A percentile compares a stretch with the other conserved stretches of the same genome.
Evolutionary conservation across 2,797 vertebrate species (phyloP).

Genomic region (Microctenopoma lineatum): DNA sequence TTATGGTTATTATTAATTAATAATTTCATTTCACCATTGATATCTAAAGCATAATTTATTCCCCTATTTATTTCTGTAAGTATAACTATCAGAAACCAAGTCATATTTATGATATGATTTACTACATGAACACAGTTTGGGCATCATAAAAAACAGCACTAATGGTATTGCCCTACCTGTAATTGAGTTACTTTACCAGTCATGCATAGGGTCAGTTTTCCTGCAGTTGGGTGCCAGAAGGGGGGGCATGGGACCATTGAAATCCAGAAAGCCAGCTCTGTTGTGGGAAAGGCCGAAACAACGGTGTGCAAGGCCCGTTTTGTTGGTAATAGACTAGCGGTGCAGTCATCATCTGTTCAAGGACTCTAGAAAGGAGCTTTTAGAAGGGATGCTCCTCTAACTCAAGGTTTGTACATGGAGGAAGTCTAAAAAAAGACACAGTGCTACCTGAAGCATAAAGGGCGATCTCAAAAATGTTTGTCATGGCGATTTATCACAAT

Average conservation of each 20-base stretch:
- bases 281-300: conserved; percentile 62
- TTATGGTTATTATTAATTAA: too few species aligned
- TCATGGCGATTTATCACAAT: neutral
- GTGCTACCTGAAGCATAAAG: conserved; percentile 38
- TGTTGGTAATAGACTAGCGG: conserved; percentile 65
- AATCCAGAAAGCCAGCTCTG: conserved; percentile 50
- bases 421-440: conserved; percentile 41
- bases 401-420: conserved; percentile 62
- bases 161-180: conserved; percentile 61
- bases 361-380: conserved; percentile 66
- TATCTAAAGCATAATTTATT: conserved; percentile 45
- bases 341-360: conserved; percentile 70
- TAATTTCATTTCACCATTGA: too few species aligned
- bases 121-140: conserved; percentile 52
- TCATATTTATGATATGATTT: conserved; percentile 48
- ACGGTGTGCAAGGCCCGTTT: conserved; percentile 44
- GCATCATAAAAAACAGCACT: conserved; percentile 53
- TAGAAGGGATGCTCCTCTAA: conserved; percentile 59
- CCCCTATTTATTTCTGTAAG: conserved; percentile 32
- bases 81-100: conserved; percentile 41
- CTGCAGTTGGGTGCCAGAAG: conserved; percentile 26
- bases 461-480: conserved; percentile 40
- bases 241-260: conserved; percentile 37
- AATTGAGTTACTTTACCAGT: conserved; percentile 70
- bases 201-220: conserved; percentile 53